Evolutionary conservation across 2,888 invertebrate genomes (phyloP).

Genomic region (Drosophila nr. perissopoda): DNA sequence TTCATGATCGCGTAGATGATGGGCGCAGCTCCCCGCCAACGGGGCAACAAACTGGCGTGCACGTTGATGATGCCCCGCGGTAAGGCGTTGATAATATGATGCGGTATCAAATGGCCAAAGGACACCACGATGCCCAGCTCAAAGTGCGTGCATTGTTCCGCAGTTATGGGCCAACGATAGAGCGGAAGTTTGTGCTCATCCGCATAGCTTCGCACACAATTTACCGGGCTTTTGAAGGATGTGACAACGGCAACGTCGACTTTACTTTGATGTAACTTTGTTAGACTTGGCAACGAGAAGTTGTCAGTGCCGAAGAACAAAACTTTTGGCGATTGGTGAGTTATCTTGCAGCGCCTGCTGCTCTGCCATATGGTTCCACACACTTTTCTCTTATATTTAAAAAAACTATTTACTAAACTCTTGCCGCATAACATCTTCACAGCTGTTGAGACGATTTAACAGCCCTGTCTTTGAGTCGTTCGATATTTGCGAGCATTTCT

Average conservation of each 20-base stretch:
- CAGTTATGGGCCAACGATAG: constrained; percentile 88
- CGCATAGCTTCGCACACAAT: constrained; percentile 90
- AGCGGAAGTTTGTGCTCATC: constrained; percentile 87
- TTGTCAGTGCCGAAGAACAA: constrained; percentile 95
- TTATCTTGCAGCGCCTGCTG: constrained; percentile 20
- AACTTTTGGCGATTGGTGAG: constrained; percentile 84
- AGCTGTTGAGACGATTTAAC: constrained; percentile 25
- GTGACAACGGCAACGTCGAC: constrained; percentile 91
- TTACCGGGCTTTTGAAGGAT: constrained; percentile 87
- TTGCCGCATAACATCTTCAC: constrained; percentile 47
- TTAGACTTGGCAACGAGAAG: constrained; percentile 91
- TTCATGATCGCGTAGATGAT: constrained; percentile 93
- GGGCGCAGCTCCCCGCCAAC: constrained; percentile 97
- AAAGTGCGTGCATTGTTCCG: constrained; percentile 86
- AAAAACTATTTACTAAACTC: constrained; percentile 59
- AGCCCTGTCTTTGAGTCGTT: constrained; percentile 6
- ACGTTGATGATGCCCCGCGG: constrained; percentile 97
- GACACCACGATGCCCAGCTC: constrained; percentile 96
- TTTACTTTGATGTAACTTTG: constrained; percentile 58
- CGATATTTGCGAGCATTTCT: background rate
- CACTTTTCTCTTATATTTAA: constrained; percentile 82
- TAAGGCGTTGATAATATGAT: constrained; percentile 90
- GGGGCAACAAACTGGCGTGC: constrained; percentile 95
- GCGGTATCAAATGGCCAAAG: constrained; percentile 96
- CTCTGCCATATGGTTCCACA: constrained; percentile 3